phyloP scores from a whole-genome alignment of 2,797 vertebrate species.

The Numenius phaeopus region DNA sequence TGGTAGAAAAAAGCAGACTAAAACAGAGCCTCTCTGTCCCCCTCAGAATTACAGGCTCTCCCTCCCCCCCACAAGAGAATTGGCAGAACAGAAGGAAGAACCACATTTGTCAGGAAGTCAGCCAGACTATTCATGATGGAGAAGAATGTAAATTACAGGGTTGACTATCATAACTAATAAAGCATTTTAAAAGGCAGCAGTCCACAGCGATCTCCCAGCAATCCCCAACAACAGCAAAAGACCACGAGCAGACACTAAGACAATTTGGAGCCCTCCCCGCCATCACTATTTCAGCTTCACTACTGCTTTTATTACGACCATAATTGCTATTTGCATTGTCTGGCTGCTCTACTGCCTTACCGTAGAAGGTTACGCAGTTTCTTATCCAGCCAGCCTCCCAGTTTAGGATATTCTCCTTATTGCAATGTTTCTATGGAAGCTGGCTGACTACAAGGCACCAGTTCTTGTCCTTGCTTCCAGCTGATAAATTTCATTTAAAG shows the following conservation, averaged over 20 bases:
- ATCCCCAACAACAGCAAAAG: not conserved
- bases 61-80: rapidly evolving
- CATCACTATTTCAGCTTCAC: not conserved
- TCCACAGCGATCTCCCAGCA: not conserved
- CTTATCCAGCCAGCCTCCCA: not conserved
- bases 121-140: not conserved
- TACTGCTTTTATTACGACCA: not conserved
- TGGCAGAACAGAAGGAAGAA: not conserved
- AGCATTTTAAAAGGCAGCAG: not conserved
- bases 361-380: not conserved
- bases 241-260: not conserved
- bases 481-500: constrained; percentile 50
- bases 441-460: not conserved
- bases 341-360: not conserved
- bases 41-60: not conserved
- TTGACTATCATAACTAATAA: not conserved
- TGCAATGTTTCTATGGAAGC: constrained; percentile 22
- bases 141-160: not conserved
- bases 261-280: not conserved
- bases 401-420: not conserved
- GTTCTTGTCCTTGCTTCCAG: constrained; percentile 4
- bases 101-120: not conserved
- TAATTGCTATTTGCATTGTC: not conserved
- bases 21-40: not conserved
- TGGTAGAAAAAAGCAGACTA: not conserved